Percentiles rank a stretch among this genome's conserved stretches.
Evolutionary conservation across 2,888 invertebrate genomes (phyloP).

Genomic region (Drosophila mimetica): DNA sequence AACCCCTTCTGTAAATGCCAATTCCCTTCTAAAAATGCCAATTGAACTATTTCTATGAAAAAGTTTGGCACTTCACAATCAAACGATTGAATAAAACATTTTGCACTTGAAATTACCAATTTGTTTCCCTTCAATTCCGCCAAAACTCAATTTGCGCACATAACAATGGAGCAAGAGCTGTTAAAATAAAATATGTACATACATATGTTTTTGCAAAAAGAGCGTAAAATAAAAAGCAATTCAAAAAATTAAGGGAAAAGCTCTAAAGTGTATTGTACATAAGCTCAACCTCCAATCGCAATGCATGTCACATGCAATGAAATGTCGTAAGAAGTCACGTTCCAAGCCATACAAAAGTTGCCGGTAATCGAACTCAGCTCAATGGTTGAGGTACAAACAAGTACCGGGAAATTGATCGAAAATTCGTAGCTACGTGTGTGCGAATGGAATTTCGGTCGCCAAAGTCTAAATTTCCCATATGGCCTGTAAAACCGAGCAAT

Average conservation of each 20-base stretch:
- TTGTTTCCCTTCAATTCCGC: slow-evolving; percentile 2
- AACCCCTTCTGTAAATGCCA: too few species aligned
- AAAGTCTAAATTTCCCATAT: slow-evolving; percentile 59
- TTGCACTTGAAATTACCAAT: slow-evolving; percentile 12
- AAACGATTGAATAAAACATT: slow-evolving; percentile 37
- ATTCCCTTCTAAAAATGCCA: background rate
- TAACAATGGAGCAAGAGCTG: slow-evolving; percentile 13
- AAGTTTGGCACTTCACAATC: background rate
- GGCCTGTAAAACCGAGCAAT: slow-evolving; percentile 65
- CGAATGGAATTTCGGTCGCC: slow-evolving; percentile 24
- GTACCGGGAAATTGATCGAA: slow-evolving; percentile 31
- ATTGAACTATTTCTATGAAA: slow-evolving; percentile 13
- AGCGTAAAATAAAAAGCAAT: slow-evolving; percentile 23
- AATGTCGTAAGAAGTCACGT: slow-evolving; percentile 59
- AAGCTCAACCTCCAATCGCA: slow-evolving; percentile 40
- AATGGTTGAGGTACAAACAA: slow-evolving; percentile 10
- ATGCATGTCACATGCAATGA: slow-evolving; percentile 67
- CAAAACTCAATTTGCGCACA: slow-evolving; percentile 19
- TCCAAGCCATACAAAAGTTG: slow-evolving; percentile 53
- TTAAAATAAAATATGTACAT: slow-evolving; percentile 19
- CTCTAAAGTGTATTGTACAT: background rate
- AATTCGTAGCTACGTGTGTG: slow-evolving; percentile 27
- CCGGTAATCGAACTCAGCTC: slow-evolving; percentile 58
- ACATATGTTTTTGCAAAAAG: slow-evolving; percentile 6
- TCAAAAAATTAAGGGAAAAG: slow-evolving; percentile 25